Base-by-base conservation (phyloP, 2,797 vertebrate genomes). In the Dendrocincla fuliginosa region DNA sequence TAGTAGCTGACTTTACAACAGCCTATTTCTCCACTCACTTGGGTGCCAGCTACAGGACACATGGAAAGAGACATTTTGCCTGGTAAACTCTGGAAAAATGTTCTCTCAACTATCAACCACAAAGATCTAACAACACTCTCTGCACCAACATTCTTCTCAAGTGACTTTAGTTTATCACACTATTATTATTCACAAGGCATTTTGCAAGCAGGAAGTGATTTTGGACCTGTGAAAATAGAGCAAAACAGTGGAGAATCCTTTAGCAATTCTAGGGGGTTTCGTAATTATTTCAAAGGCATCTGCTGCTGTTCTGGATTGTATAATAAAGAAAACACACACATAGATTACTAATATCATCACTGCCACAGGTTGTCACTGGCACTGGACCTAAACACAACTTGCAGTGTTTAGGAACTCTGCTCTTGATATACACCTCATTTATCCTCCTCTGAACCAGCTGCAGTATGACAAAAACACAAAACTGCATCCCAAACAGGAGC, bases 101-200 rank as follows among this genome's bases (percentile, higher is more conserved):
- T 11, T 23, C 46, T 61, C 78, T 46, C 59, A 73, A 52, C 19
- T 18, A 28, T 35, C 35, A 53, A 5, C 30, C 56, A 41, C 20
- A 69, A 46, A 52, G 75, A n/a, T 86, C 64, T 57, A 50, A 78
- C 37, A 69, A 13, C 47, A 11, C n/a, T 13, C 75, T 50, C 41
- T 44, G 28, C 25, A 49, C 13, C 33, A 14, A 52, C 4, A 8
- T 24, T 37, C 49, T 87, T 33, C 47, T 52, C 61, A 69, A 71
- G 83, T 2, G 8, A 39, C 35, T 46, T 41, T 19, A 46, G 30
- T 63, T 87, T 57, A 84, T 33, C 46, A 41, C 39, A 9, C 17
- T 69, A 5, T 8, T 69, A 46, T 33, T 61, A 47, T 46, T 76
- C 22, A 39, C 2, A 13, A 11, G 33, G 30, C 0, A 0, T 44